These are phyloP conservation scores for Macrostomum lignano DNA, from an alignment of 1,140 invertebrate species.

Conservation along the genomic window DNA sequence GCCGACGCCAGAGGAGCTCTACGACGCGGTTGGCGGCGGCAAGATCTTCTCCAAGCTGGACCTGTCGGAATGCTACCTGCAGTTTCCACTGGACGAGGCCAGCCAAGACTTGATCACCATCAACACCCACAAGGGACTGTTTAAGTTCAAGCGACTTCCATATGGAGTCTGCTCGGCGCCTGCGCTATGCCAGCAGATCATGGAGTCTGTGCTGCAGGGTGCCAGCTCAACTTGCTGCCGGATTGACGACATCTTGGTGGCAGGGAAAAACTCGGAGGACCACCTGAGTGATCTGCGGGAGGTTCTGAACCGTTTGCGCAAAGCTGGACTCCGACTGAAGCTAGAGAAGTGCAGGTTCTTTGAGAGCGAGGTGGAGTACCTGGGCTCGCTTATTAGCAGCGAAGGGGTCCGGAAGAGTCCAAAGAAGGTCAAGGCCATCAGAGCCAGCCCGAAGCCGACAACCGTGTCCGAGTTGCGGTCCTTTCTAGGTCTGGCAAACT, in stretches of 20 bases:
- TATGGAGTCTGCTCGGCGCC: background rate
- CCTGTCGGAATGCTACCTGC: constrained; percentile 11
- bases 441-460: no score
- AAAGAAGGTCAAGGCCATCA: no score
- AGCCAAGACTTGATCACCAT: constrained; percentile 7
- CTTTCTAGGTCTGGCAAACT: no score
- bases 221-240: background rate
- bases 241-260: constrained; percentile 11
- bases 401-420: no score
- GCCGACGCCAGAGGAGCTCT: constrained; percentile 10
- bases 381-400: no score
- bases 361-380: no score
- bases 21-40: background rate
- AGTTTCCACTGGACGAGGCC: constrained; percentile 6
- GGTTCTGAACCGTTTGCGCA: no score
- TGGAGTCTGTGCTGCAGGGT: constrained; percentile 6
- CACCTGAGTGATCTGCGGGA: constrained; percentile 11
- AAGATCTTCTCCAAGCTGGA: constrained; percentile 9
- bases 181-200: constrained; percentile 4
- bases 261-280: constrained; percentile 8
- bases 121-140: constrained; percentile 9
- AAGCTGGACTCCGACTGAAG: no score
- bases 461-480: no score
- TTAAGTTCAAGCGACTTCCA: constrained; percentile 2
- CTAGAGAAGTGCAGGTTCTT: no score